These are phyloP conservation scores for Callospermophilus lateralis DNA, from an alignment of 2,113 vertebrate genomes.

Conservation along the genomic window DNA sequence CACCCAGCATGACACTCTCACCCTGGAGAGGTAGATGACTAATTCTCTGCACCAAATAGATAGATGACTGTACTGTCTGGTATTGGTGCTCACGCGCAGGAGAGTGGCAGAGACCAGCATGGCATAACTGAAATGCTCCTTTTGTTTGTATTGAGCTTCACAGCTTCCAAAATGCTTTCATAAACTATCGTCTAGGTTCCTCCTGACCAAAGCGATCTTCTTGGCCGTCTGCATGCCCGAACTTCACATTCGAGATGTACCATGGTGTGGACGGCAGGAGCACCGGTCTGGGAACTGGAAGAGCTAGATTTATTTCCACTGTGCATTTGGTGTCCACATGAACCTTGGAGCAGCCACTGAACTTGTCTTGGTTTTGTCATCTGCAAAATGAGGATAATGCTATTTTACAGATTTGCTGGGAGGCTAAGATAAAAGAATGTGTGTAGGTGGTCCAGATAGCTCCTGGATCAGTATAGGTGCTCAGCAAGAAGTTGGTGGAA, in stretches of 20 bases:
- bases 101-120: neutral
- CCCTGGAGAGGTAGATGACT: neutral
- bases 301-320: neutral
- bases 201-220: neutral
- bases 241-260: rapidly evolving
- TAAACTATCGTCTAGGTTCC: neutral
- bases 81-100: rapidly evolving
- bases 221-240: neutral
- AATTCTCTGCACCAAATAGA: neutral
- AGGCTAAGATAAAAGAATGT: neutral
- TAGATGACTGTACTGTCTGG: neutral
- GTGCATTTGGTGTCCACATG: neutral
- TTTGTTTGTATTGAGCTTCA: neutral
- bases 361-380: neutral
- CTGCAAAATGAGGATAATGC: neutral
- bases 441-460: neutral
- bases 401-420: neutral
- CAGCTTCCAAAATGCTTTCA: neutral
- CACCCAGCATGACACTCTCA: rapidly evolving
- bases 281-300: neutral
- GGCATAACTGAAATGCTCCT: neutral
- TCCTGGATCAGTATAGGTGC: neutral
- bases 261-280: neutral
- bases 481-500: neutral
- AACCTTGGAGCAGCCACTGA: neutral